Evolutionary conservation across 2,113 vertebrate species (phyloP), one percentile per base, ranked within the genome.

Genomic region (Dicaeum eximium): DNA sequence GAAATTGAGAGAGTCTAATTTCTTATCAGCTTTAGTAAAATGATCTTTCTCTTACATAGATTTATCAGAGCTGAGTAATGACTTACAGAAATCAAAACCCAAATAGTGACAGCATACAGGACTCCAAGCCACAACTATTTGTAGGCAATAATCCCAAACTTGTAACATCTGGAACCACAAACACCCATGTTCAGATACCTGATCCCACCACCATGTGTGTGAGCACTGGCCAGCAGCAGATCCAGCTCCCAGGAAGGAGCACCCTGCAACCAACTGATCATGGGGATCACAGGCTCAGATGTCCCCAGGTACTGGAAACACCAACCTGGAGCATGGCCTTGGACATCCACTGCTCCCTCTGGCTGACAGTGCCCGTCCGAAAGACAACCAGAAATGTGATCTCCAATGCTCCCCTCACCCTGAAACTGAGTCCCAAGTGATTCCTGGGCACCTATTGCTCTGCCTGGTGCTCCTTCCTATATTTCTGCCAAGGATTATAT

Each of bases 121-220:
- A 28, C 79, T 83, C 75, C 75, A 66, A 80, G 50, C 65, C 92
- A 84, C 81, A 94, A 23, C 15, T 81, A 1, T 70, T 48, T 91
- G 40, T 48, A 67, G 78, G 66, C 73, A 93, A 65, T 28, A 72
- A 72, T 28, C 48, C 31, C 71, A 57, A 75, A 61, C 28, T 24
- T 7, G 47, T 56, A 9, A 31, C 0, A 0, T 70, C 30, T 81
- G 81, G 81, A 85, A 5, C 17, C 50, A 42, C 0, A 0, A 81
- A 54, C 35, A 44, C 23, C 38, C 60, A 1, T 3, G 18, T 37
- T 80, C 45, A 58, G 47, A 42, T 3, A 13, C 23, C 22, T 14
- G 22, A 51, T 25, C 73, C 60, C 51, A 10, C 75, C 54, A 6
- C 65, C 42, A 7, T 0, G 0, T 21, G 57, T 53, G 44, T 13